A percentile compares a stretch with the other conserved stretches of the same genome.
Evolutionary conservation across 1,140 invertebrate genomes (phyloP).

Genomic region (Pseudomyrmex cubaensis): DNA sequence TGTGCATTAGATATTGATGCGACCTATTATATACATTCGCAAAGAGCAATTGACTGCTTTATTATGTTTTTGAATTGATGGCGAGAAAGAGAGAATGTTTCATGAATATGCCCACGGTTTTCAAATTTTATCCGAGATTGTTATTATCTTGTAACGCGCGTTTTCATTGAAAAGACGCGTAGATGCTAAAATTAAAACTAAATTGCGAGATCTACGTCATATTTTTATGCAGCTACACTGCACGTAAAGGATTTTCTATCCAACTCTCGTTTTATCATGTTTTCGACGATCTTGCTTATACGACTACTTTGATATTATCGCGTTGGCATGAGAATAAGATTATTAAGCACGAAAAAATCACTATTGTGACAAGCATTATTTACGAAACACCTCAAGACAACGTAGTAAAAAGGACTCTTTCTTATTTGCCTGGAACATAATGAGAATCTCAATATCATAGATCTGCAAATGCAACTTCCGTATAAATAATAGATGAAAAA

Average conservation of each 20-base stretch:
- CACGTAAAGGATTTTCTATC: neutral
- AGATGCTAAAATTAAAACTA: neutral
- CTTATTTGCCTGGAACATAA: neutral
- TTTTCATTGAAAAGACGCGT: neutral
- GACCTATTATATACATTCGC: neutral
- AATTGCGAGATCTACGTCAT: neutral
- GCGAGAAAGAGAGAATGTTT: slow-evolving; percentile 21
- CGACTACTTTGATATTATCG: too few species aligned
- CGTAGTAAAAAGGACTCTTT: neutral
- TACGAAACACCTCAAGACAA: neutral
- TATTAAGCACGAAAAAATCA: neutral
- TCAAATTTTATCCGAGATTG: slow-evolving; percentile 1
- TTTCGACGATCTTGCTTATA: neutral
- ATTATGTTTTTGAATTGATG: slow-evolving; percentile 7
- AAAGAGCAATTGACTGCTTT: neutral
- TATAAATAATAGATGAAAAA: slow-evolving; percentile 19
- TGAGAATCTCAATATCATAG: slow-evolving; percentile 13
- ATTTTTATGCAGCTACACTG: neutral
- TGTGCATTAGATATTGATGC: neutral
- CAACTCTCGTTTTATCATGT: neutral
- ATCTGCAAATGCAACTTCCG: neutral
- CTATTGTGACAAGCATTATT: neutral
- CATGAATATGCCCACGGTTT: slow-evolving; percentile 29
- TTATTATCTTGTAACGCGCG: neutral
- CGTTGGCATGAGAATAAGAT: slow-evolving; percentile 1